Evolutionary conservation across 2,797 vertebrate genomes (phyloP).

Genomic region (Cottoperca gobio): DNA sequence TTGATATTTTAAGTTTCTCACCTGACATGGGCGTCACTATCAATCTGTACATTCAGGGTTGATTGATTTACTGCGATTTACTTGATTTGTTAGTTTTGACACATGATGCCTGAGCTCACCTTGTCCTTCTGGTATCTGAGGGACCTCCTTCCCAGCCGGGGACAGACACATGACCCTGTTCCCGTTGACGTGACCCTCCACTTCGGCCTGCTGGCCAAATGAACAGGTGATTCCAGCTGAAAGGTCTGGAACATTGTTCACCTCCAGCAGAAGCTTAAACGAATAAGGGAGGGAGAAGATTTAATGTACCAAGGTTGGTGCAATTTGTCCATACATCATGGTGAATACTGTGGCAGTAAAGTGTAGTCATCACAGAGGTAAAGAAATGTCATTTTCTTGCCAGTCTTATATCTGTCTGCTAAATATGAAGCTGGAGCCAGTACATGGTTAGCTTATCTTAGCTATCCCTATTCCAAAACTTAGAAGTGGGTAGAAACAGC

Average conservation of each 20-base stretch:
- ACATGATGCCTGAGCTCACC: conserved; percentile 80
- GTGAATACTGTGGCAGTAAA: background rate
- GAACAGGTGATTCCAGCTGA: conserved; percentile 90
- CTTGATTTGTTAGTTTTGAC: background rate
- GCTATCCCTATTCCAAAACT: background rate
- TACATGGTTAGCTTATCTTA: background rate
- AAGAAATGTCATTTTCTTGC: too few relatives aligned
- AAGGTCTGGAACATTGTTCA: conserved; percentile 93
- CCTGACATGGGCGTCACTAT: background rate
- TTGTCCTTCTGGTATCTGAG: conserved; percentile 91
- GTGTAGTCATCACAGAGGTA: background rate
- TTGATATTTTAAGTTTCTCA: conserved; percentile 16
- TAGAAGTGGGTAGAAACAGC: background rate
- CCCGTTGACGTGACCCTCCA: conserved; percentile 91
- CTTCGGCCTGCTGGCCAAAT: conserved; percentile 91
- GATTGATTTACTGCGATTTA: too few relatives aligned
- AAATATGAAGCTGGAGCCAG: too few relatives aligned
- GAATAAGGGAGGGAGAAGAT: background rate
- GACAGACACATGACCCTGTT: conserved; percentile 92
- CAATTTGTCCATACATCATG: background rate
- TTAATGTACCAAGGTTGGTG: background rate
- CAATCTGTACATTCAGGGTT: background rate
- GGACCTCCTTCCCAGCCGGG: conserved; percentile 90
- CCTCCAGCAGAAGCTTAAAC: conserved; percentile 89
- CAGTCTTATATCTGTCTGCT: too few relatives aligned